phyloP scores from a whole-genome alignment of 2,888 invertebrate species.

The Hirtodrosophila trivittata region DNA sequence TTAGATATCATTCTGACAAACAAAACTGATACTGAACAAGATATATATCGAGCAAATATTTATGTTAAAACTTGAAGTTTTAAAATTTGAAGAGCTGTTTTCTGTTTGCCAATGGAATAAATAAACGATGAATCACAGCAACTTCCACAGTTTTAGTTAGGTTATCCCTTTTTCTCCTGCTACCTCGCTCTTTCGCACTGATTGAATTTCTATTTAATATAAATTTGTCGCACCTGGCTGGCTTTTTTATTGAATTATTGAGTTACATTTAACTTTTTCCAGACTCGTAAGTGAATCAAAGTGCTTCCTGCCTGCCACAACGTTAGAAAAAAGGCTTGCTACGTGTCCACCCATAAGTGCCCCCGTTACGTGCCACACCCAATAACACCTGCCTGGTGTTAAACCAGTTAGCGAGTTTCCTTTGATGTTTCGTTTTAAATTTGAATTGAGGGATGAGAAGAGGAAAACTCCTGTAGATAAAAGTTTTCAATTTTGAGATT shows the following conservation, averaged over 20 bases:
- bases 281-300: too few relatives aligned
- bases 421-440: slow-evolving; percentile 59
- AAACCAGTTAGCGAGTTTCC: slow-evolving; percentile 66
- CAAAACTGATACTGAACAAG: too few relatives aligned
- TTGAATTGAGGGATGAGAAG: slow-evolving; percentile 12
- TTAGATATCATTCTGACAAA: too few relatives aligned
- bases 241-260: too few relatives aligned
- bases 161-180: neutral
- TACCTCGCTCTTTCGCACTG: neutral
- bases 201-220: too few relatives aligned
- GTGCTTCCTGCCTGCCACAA: too few relatives aligned
- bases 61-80: slow-evolving; percentile 14
- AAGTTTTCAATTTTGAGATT: too few relatives aligned
- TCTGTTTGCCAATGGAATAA: slow-evolving; percentile 6
- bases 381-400: slow-evolving; percentile 38
- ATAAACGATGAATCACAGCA: slow-evolving; percentile 42
- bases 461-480: too few relatives aligned
- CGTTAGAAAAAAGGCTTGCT: too few relatives aligned
- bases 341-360: too few relatives aligned
- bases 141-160: slow-evolving; percentile 4
- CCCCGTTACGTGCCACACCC: neutral
- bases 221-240: too few relatives aligned
- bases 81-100: slow-evolving; percentile 37
- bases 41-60: slow-evolving; percentile 19
- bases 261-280: too few relatives aligned